Conservation (phyloP, 2,888 invertebrate genomes). For the Habrosyne pyritoides region DNA sequence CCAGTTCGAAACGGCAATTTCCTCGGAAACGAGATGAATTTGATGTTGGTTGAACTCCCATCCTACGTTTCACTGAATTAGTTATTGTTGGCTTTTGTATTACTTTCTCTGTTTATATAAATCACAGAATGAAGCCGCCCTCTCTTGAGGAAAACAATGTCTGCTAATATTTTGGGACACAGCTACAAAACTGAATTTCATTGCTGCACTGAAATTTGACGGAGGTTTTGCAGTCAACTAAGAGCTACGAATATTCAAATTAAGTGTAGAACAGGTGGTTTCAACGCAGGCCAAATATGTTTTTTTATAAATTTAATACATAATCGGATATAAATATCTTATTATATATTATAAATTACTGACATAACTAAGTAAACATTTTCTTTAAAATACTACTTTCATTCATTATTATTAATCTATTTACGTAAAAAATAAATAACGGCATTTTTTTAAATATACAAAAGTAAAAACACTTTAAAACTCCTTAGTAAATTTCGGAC, state of each 20-base stretch:
- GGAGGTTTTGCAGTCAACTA: background rate
- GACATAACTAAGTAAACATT: too few species aligned
- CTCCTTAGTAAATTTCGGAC: too few species aligned
- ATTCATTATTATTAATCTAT: too few species aligned
- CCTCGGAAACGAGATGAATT: slow-evolving; percentile 15
- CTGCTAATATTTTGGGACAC: background rate
- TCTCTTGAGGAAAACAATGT: background rate
- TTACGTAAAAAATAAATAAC: too few species aligned
- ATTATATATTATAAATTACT: too few species aligned
- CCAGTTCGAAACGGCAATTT: slow-evolving; percentile 13
- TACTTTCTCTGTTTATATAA: slow-evolving; percentile 7
- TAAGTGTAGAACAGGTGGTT: background rate
- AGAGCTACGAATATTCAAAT: background rate
- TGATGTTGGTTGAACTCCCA: slow-evolving; percentile 14
- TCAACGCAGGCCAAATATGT: background rate
- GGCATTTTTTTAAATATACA: too few species aligned
- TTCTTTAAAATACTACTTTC: too few species aligned
- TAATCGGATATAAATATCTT: too few species aligned
- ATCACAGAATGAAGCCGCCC: background rate
- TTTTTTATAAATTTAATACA: too few species aligned
- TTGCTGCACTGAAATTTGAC: background rate
- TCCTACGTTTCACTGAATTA: slow-evolving; percentile 8
- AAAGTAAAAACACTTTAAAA: too few species aligned
- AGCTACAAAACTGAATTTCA: background rate
- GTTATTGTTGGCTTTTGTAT: slow-evolving; percentile 10